These are phyloP conservation scores for Nycticorax nycticorax DNA, from an alignment of 2,113 vertebrate species.

Conservation along the genomic window DNA sequence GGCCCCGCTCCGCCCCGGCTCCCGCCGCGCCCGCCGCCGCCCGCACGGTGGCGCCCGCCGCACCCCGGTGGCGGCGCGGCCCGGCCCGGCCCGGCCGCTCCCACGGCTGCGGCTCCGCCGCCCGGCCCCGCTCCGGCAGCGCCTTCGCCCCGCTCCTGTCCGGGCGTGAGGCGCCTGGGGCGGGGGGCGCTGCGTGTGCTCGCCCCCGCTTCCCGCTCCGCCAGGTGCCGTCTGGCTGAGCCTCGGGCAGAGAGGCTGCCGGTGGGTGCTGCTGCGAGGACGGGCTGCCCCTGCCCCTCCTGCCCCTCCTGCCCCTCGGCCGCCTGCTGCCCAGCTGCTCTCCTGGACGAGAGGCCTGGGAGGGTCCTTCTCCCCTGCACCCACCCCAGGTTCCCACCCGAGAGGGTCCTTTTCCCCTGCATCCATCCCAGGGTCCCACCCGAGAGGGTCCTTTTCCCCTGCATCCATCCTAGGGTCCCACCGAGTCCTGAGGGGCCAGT, in stretches of 20 bases:
- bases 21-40: no score
- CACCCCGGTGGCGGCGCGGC: no score
- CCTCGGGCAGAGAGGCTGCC: not conserved
- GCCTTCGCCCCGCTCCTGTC: no score
- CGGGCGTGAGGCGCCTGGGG: not conserved
- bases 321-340: not conserved
- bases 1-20: no score
- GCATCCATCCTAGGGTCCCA: accelerated
- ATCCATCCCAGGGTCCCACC: accelerated
- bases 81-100: no score
- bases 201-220: not conserved
- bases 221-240: not conserved
- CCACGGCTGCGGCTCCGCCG: no score
- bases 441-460: no score
- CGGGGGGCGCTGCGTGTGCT: no score
- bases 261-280: not conserved
- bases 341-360: not conserved
- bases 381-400: not conserved
- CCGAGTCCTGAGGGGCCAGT: accelerated
- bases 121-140: not conserved
- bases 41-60: not conserved
- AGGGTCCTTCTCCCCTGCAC: accelerated
- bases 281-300: no score
- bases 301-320: not conserved
- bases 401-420: accelerated